These are phyloP conservation scores for Pomatostomus ruficeps DNA, from an alignment of 2,113 vertebrate species.

Conservation along the genomic window DNA sequence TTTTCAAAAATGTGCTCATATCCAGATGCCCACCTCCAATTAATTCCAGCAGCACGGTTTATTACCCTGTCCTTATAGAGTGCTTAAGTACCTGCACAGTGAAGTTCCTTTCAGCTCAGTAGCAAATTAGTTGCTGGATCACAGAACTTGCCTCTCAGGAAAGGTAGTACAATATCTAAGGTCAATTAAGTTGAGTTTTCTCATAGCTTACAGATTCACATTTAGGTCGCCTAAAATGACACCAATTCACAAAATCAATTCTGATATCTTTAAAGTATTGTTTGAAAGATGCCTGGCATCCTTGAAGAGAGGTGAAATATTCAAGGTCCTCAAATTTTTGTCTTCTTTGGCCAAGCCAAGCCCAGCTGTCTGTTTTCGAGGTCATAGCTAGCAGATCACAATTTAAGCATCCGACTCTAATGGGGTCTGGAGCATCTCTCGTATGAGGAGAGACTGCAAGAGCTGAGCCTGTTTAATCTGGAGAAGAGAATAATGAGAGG, in stretches of 20 bases:
- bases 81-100: conserved; percentile 1
- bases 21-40: conserved; percentile 31
- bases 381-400: not conserved
- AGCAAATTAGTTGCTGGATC: not conserved
- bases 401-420: not conserved
- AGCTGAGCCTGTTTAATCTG: not conserved
- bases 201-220: not conserved
- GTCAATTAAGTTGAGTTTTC: not conserved
- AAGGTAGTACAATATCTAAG: not conserved
- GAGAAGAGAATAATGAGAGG: not conserved
- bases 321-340: not conserved
- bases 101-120: conserved; percentile 9
- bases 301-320: not conserved
- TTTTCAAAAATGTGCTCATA: not conserved
- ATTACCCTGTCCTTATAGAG: conserved; percentile 30
- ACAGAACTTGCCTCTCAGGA: not conserved
- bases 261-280: not conserved
- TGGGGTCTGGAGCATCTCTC: not conserved
- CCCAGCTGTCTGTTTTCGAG: not conserved
- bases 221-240: not conserved
- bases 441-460: not conserved
- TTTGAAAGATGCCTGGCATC: not conserved
- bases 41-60: conserved; percentile 45
- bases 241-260: not conserved
- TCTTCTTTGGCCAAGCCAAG: not conserved